Evolutionary conservation across 2,888 invertebrate genomes (phyloP), one percentile per base, ranked within the genome.

Genomic region (Melikaiella ostensackeni): DNA sequence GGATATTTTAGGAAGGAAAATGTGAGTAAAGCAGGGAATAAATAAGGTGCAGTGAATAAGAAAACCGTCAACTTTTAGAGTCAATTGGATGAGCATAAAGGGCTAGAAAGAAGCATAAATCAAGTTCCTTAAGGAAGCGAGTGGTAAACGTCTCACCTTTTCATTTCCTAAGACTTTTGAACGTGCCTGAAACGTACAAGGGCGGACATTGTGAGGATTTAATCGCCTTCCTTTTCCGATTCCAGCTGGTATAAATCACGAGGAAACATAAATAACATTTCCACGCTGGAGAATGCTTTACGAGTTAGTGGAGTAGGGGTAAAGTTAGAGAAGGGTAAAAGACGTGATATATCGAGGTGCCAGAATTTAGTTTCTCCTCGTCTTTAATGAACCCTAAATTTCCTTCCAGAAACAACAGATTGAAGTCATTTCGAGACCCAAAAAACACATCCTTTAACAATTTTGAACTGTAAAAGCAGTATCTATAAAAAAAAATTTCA

Each of bases 181-280:
- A 46, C 9, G 46, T 66, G 46, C 24, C 38, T 46, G 42, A 27
- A 57, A 73, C 63, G 55, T 75, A 79, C 77, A 75, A 79, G 79
- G 77, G 75, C 75, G 30, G 38, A 61, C 59, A 57, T 61, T 59
- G 74, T 74, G 74, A 74, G 59, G 13, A 74, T 74, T 74, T 74
- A 74, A 74, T 74, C 74, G 74, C 33, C 59, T 74, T 74, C 74
- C 74, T 74, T 76, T 78, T 80, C 79, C 84, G 82, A 85, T 84
- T 83, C 82, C 78, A 74, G 73, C 77, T 57, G 13, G 61, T 79
- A 86, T 88, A 85, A 87, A 87, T 87, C 86, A 86, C 80, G 75
- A 66, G 75, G 76, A 76, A 81, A 81, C 83, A 85, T 86, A 87
- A 87, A 86, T 85, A 87, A 84, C 84, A 77, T 76, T 62, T 38